Evolutionary conservation across 1,140 invertebrate species (phyloP).

Genomic region (Caenorhabditis briggsae): DNA sequence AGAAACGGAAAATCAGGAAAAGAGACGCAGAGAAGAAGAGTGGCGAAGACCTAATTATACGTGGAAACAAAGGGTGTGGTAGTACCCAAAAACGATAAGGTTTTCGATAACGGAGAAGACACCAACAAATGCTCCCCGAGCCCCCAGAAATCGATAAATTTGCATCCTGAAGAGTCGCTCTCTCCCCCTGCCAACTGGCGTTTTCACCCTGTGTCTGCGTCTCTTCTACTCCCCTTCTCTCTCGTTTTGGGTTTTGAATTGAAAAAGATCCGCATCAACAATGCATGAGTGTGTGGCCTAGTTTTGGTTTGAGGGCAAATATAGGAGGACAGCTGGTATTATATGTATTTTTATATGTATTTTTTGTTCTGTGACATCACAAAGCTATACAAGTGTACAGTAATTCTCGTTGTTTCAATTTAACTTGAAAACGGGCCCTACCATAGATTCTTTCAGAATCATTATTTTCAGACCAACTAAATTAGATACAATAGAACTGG

Average conservation of each 20-base stretch:
- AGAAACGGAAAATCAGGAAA: neutral
- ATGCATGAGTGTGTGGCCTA: neutral
- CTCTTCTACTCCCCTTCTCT: neutral
- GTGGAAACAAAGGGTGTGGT: slow-evolving; percentile 3
- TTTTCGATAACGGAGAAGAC: neutral
- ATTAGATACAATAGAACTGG: no score
- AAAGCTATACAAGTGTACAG: no score
- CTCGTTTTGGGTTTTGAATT: neutral
- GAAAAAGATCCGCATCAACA: slow-evolving; percentile 29
- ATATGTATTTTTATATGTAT: no score
- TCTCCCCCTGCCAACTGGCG: slow-evolving; percentile 10
- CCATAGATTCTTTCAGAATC: no score
- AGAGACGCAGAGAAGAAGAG: slow-evolving; percentile 5
- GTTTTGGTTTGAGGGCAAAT: slow-evolving; percentile 3
- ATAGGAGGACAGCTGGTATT: neutral
- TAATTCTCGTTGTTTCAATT: no score
- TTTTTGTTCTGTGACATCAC: no score
- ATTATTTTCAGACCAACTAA: no score
- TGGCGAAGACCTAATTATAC: neutral
- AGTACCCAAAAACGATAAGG: neutral
- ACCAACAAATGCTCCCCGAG: neutral
- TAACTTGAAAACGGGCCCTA: no score
- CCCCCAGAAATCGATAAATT: slow-evolving; percentile 35
- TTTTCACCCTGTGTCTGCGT: neutral
- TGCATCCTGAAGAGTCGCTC: slow-evolving; percentile 26